These are phyloP conservation scores for Apostichopus californicus DNA, from an alignment of 35 echinoderm and acorn worm species.

Conservation along the genomic window DNA sequence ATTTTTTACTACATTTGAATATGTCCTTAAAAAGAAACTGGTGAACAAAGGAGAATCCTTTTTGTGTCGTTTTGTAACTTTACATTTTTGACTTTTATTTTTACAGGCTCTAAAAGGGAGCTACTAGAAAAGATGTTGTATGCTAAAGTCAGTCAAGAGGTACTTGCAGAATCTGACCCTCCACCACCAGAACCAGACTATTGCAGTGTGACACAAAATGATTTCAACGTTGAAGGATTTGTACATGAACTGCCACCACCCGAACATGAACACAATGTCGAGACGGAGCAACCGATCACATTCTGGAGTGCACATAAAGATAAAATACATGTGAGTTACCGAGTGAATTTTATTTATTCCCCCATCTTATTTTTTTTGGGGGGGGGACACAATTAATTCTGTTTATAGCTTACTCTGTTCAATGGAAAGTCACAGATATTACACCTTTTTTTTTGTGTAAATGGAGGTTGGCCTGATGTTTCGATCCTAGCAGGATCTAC, in stretches of 20 bases:
- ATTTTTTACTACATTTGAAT: too few relatives aligned
- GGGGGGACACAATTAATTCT: too few relatives aligned
- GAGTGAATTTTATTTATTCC: not conserved
- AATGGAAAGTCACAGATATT: too few relatives aligned
- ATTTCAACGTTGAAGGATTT: slow-evolving; percentile 91
- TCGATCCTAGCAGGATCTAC: too few relatives aligned
- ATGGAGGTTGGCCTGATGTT: too few relatives aligned
- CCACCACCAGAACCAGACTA: slow-evolving; percentile 85
- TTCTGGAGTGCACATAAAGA: slow-evolving; percentile 98
- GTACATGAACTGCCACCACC: slow-evolving; percentile 68
- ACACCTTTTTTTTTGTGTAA: too few relatives aligned
- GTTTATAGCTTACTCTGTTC: too few relatives aligned
- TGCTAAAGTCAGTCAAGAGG: slow-evolving; percentile 71
- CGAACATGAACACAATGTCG: slow-evolving; percentile 85
- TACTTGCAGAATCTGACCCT: slow-evolving; percentile 75
- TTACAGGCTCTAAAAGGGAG: slow-evolving; percentile 82
- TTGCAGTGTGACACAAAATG: slow-evolving; percentile 76
- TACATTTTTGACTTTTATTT: not conserved
- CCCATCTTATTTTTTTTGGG: not conserved
- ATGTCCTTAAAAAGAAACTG: too few relatives aligned
- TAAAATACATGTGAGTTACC: slow-evolving; percentile 91
- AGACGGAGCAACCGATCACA: slow-evolving; percentile 92
- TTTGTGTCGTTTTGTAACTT: too few relatives aligned
- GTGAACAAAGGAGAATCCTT: too few relatives aligned
- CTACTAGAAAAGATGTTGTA: slow-evolving; percentile 88